Evolutionary conservation across 1,140 invertebrate genomes (phyloP), one percentile per base, ranked within the genome.

Genomic region (Aphaenogaster ashmeadi): DNA sequence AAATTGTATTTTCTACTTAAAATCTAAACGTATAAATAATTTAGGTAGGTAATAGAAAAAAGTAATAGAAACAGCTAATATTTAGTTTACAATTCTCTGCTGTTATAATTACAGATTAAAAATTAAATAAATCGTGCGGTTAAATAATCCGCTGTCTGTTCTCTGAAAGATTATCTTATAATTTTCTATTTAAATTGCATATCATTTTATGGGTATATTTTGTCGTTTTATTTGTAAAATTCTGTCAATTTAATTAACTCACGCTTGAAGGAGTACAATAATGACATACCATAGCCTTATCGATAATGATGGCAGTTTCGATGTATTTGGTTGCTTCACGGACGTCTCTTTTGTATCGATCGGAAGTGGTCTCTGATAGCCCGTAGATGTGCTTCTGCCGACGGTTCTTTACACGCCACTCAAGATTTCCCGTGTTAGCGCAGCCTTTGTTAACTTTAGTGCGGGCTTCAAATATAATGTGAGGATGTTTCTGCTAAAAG

Each of bases 391-490:
- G 96, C 92, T 97, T 97, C 92, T 96, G 96, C 80, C 97, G 96
- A 75, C 97, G 96, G 94, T 96, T 96, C 94, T 97, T 96, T 87
- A 96, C 94, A 74, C 97, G 96, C 97, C 97, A 97, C 92, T 98
- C 97, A 93, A 98, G 96, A 92, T 96, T 97, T 60, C 97, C 96
- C 36, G 97, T 97, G 95, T 98, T 98, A 81, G 98, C 98, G 93
- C 98, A 99, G 60, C 98, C 98, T 95, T 98, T 98, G 95, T 98
- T 98, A 80, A 97, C 97, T 95, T 98, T 98, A 50, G 97, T 97
- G 89, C 98, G 97, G 88, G 98, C 98, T 95, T 99, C 98, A 96
- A 99, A 99, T 95, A 99, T 98, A 93, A 99, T 98, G 96, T 99
- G 98, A 93, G 98, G 98, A 97, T 99, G 98, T 96, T 98, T 98